Conservation (phyloP, 2,888 invertebrate genomes). For the Pollenia griseotomentosa region DNA sequence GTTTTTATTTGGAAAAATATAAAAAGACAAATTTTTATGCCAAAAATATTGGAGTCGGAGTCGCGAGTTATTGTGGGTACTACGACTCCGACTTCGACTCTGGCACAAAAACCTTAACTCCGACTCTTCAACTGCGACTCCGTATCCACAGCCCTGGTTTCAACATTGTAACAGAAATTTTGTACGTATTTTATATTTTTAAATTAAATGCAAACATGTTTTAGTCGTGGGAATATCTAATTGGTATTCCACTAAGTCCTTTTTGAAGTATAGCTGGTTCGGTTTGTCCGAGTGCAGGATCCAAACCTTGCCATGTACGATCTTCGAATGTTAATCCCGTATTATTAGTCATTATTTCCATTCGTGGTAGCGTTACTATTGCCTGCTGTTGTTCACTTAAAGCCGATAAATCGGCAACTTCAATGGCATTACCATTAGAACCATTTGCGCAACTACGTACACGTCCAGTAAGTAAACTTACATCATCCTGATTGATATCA, state of each 20-base stretch:
- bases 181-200: neutral
- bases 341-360: constrained; percentile 81
- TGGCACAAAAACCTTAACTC: too few relatives aligned
- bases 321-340: constrained; percentile 84
- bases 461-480: constrained; percentile 91
- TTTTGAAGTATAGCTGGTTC: constrained; percentile 88
- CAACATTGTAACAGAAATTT: neutral
- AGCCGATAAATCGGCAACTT: constrained; percentile 69
- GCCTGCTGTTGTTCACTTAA: constrained; percentile 73
- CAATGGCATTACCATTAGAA: constrained; percentile 59
- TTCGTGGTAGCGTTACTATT: constrained; percentile 80
- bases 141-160: too few relatives aligned
- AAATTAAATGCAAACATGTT: neutral
- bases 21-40: too few relatives aligned
- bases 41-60: too few relatives aligned
- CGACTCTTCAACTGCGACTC: too few relatives aligned
- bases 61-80: too few relatives aligned
- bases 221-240: constrained; percentile 86
- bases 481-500: constrained; percentile 86
- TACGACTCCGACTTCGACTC: too few relatives aligned
- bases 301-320: constrained; percentile 93
- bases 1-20: too few relatives aligned
- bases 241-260: constrained; percentile 91
- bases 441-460: constrained; percentile 84
- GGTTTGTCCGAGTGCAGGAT: constrained; percentile 91